Base-by-base conservation (phyloP, 2,113 vertebrate genomes). In the Ornithorhynchus anatinus region DNA sequence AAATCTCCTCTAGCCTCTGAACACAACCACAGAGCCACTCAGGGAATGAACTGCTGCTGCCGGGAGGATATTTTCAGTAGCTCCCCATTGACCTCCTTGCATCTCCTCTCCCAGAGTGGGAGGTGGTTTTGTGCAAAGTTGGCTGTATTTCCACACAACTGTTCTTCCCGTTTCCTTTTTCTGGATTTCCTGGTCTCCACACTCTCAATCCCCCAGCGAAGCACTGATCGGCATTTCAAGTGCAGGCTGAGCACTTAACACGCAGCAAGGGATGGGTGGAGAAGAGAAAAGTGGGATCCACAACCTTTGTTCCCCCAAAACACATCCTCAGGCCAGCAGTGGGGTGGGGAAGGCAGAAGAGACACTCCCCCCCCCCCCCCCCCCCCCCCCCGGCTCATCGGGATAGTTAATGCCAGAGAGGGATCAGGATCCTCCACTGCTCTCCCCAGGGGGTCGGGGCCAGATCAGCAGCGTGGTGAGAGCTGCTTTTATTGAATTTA, bases 401-500 rank as follows among this genome's bases (percentile, higher is more conserved):
- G n/a, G 3, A 56, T 0, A 2, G 36, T 9, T 48, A 67, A 53
- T 10, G 1, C 29, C 44, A 50, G 17, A 1, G 0, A 59, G 57
- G 14, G 37, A 1, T 7, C 22, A 53, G 2, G 16, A n/a, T 43
- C 33, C 56, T 50, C 8, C 0, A 62, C 29, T 40, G 22, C 31
- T 48, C 22, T 44, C 47, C 56, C 69, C 68, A 52, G 16, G 37
- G 72, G 65, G 27, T 0, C 29, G 45, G 36, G 43, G 31, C 22
- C 53, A 68, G 23, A 45, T 23, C 32, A 75, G 63, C 51, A 64
- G 40, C 0, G 0, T 0, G 3, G 50, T 48, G 44, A 13, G 25
- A 54, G 63, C 71, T 35, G 50, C 11, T 56, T 0, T n/a, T 51
- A 42, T 68, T n/a, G 40, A 60, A 78, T 65, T 61, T 48, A 76